Percentiles rank a stretch among this genome's conserved stretches.
Evolutionary conservation across 2,113 vertebrate genomes (phyloP).

Genomic region (Gallinago undulata): DNA sequence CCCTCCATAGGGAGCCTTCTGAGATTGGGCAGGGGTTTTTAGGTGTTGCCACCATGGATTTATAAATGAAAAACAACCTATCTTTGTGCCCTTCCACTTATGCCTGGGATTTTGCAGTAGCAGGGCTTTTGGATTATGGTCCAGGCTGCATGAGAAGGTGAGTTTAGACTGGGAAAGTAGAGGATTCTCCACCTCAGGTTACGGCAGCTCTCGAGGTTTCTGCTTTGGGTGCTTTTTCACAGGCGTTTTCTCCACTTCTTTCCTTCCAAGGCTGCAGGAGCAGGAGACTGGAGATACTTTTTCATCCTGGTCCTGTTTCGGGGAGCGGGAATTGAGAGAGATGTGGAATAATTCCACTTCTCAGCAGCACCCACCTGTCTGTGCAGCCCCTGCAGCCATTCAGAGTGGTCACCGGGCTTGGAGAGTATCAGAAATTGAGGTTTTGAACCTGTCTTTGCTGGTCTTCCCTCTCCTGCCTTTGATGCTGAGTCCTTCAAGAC

Average conservation of each 20-base stretch:
- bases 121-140: not conserved
- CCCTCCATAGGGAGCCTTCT: not conserved
- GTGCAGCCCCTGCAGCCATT: not conserved
- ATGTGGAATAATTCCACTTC: not conserved
- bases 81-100: not conserved
- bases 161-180: not conserved
- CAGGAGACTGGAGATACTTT: not conserved
- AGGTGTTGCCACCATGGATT: not conserved
- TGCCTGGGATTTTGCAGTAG: not conserved
- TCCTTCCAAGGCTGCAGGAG: not conserved
- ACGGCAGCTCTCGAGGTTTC: not conserved
- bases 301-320: not conserved
- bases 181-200: not conserved
- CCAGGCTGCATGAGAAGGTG: not conserved
- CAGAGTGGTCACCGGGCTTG: not conserved
- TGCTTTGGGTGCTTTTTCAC: not conserved
- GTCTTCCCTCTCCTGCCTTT: not conserved
- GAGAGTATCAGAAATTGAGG: not conserved
- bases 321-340: not conserved
- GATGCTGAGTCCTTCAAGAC: not conserved
- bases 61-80: not conserved
- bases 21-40: too few species aligned
- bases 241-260: not conserved
- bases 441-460: not conserved
- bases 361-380: fast-evolving